Evolutionary conservation across 2,113 vertebrate genomes (phyloP).

Genomic region (Saguinus imperator): DNA sequence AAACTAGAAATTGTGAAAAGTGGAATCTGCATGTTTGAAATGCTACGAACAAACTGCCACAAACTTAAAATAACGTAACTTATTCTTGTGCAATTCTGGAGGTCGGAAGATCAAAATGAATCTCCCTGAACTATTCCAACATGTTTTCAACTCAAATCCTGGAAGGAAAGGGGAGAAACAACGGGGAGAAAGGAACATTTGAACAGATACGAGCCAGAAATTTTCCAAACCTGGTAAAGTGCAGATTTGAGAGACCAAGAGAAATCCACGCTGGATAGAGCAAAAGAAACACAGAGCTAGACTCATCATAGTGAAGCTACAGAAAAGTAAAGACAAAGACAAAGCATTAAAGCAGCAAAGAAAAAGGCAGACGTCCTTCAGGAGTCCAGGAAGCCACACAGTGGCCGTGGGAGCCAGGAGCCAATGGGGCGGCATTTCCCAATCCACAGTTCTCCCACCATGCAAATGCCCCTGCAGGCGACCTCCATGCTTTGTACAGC

Average conservation of each 20-base stretch:
- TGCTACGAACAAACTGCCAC: not conserved
- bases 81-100: no score
- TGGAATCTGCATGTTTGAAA: not conserved
- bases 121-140: not conserved
- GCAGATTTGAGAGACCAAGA: not conserved
- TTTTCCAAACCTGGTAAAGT: not conserved
- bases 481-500: not conserved
- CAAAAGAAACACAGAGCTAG: not conserved
- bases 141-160: no score
- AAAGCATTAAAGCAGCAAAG: not conserved
- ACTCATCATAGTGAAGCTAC: not conserved
- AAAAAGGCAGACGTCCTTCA: not conserved
- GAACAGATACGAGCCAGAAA: not conserved
- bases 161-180: not conserved
- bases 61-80: not conserved
- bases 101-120: not conserved
- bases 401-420: not conserved
- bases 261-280: not conserved
- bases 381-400: not conserved
- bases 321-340: no score
- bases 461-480: fast-evolving
- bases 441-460: not conserved
- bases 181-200: no score
- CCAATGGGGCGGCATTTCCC: not conserved
- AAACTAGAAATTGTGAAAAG: not conserved